A percentile compares a stretch with the other conserved stretches of the same genome.
phyloP scores from a whole-genome alignment of 2,888 invertebrate genomes.

The Gortyna flavago region DNA sequence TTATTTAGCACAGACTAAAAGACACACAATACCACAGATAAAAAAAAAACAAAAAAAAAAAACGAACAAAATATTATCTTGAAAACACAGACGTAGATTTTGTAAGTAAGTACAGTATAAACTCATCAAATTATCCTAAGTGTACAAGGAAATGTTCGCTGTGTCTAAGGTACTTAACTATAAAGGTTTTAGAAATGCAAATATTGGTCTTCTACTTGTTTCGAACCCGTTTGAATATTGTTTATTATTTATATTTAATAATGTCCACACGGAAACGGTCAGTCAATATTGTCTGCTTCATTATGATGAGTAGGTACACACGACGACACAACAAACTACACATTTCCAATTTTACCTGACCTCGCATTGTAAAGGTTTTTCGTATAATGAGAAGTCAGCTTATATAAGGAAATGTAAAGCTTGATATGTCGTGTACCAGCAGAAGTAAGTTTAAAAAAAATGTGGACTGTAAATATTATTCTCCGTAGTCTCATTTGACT shows the following conservation, averaged over 20 bases:
- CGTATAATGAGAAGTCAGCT: too few species aligned
- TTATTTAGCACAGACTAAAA: too few species aligned
- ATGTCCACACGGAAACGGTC: neutral
- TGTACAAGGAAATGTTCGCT: neutral
- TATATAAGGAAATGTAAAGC: too few species aligned
- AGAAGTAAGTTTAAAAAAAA: neutral
- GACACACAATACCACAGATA: too few species aligned
- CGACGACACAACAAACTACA: too few species aligned
- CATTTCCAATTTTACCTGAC: too few species aligned
- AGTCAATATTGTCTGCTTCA: conserved; percentile 24
- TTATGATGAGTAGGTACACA: neutral
- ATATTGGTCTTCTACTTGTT: conserved; percentile 24
- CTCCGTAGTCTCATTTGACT: neutral
- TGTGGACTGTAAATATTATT: neutral
- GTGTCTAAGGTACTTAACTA: neutral
- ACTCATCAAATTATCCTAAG: neutral
- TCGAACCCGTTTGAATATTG: conserved; percentile 8
- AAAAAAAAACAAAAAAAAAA: too few species aligned
- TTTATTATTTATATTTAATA: neutral
- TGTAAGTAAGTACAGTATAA: neutral
- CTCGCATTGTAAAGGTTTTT: too few species aligned
- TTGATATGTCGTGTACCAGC: neutral
- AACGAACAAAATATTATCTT: too few species aligned
- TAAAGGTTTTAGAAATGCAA: conserved; percentile 13
- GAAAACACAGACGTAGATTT: neutral